Evolutionary conservation across 2,113 vertebrate species (phyloP).

Genomic region (Peromyscus leucopus): DNA sequence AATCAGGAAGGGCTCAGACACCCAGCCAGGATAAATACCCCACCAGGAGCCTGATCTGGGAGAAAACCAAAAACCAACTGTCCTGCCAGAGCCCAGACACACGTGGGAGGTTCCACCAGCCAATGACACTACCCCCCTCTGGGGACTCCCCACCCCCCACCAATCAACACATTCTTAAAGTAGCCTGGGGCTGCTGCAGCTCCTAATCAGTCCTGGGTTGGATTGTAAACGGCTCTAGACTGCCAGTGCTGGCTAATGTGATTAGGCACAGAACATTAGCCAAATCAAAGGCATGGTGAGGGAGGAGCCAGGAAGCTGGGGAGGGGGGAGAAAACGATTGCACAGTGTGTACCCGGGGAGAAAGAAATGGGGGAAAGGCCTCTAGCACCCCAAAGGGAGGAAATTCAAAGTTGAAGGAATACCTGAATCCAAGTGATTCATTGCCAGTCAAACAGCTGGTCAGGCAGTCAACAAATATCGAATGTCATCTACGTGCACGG

Average conservation of each 20-base stretch:
- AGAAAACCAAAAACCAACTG: slow-evolving; percentile 65
- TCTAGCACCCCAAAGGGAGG: background rate
- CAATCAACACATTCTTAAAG: slow-evolving; percentile 85
- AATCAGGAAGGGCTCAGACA: slow-evolving; percentile 72
- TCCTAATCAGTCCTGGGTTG: slow-evolving; percentile 81
- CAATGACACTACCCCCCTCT: slow-evolving; percentile 68
- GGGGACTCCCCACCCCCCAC: slow-evolving; percentile 70
- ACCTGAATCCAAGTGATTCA: slow-evolving; percentile 6
- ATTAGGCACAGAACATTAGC: slow-evolving; percentile 82
- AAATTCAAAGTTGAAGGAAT: slow-evolving; percentile 33
- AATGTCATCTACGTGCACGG: background rate
- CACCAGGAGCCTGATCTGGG: slow-evolving; percentile 77
- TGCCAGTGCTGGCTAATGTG: slow-evolving; percentile 80
- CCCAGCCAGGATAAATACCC: slow-evolving; percentile 75
- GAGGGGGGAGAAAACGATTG: background rate
- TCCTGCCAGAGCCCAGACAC: slow-evolving; percentile 71
- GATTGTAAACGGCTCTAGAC: slow-evolving; percentile 79
- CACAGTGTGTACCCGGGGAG: background rate
- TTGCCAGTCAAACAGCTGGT: background rate
- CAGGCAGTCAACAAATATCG: background rate
- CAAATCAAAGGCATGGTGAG: slow-evolving; percentile 77
- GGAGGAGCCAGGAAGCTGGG: slow-evolving; percentile 63
- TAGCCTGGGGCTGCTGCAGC: slow-evolving; percentile 78
- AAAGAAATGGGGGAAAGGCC: background rate
- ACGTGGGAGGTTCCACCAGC: slow-evolving; percentile 59